Evolutionary conservation across 2,888 invertebrate species (phyloP).

Genomic region (Apomyelois bistriatella): DNA sequence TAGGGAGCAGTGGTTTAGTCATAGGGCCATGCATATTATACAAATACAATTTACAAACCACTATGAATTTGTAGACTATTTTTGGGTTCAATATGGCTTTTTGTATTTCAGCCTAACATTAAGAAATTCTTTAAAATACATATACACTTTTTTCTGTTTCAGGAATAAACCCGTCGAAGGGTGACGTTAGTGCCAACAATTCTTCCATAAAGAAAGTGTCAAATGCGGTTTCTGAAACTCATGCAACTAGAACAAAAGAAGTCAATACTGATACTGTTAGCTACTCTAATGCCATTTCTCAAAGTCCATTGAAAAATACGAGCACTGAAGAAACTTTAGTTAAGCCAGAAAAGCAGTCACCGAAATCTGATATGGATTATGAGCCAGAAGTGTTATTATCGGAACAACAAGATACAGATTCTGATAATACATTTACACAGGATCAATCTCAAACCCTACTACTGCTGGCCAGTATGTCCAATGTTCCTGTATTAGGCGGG

Average conservation of each 20-base stretch:
- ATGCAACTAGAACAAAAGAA: conserved; percentile 52
- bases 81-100: no score
- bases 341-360: conserved; percentile 69
- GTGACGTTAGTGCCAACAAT: conserved; percentile 54
- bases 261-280: conserved; percentile 44
- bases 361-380: conserved; percentile 68
- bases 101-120: no score
- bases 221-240: conserved; percentile 45
- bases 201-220: conserved; percentile 53
- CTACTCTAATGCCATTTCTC: conserved; percentile 45
- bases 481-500: conserved; percentile 46
- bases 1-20: no score
- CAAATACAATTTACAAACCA: no score
- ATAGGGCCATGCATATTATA: no score
- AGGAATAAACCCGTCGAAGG: conserved; percentile 74
- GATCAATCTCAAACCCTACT: conserved; percentile 65
- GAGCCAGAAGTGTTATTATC: conserved; percentile 72
- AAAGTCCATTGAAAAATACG: conserved; percentile 55
- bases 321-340: conserved; percentile 53
- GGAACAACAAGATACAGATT: conserved; percentile 65
- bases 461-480: conserved; percentile 64
- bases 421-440: conserved; percentile 52
- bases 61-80: no score
- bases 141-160: background rate
- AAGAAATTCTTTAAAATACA: background rate